Evolutionary conservation across 2,888 invertebrate species (phyloP), one percentile per base, ranked within the genome.

Genomic region (Sinhomidia bicolor): DNA sequence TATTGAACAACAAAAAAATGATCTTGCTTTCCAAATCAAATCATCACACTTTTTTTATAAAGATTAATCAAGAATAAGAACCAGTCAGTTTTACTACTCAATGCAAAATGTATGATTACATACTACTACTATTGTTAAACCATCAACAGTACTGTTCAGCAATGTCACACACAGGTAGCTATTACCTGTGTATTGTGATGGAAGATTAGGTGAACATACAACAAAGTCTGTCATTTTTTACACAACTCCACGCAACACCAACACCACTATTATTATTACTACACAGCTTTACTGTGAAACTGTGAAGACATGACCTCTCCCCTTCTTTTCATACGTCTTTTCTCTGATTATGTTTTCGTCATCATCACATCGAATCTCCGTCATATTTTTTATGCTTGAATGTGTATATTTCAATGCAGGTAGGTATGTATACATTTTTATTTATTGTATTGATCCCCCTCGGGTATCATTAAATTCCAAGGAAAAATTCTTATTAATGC

Each of bases 21-120:
- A 78, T 68, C 80, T 80, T 80, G 57, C 80, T 78, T 62, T 26
- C 60, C 80, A 80, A 60, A 47, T 68, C 71, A 80, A 85, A 85
- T 85, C 57, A 86, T 86, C 86, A 86, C 86, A 54, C 79, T 68
- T 68, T 79, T 85, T 80, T 86, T 80, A 29, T 29, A 54, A n/a
- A n/a, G n/a, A n/a, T n/a, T n/a, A 78, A 29, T n/a, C 65, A 68
- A 79, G 74, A 78, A 47, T 29, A 36, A 32, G 7, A 41, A 44
- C 7, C 44, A 2, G n/a, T n/a, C n/a, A n/a, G n/a, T n/a, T n/a
- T n/a, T 44, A 44, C 7, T 36, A 32, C 54, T 32, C 51, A 51
- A 32, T 17, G 12, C 26, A 26, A 6, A 7, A 78, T 2, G 29
- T 78, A 78, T 78, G 23, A 54, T 78, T n/a, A n/a, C n/a, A n/a